Percentiles rank a stretch among this genome's conserved stretches.
phyloP scores from a whole-genome alignment of 2,113 vertebrate species.

The Gila orcuttii region DNA sequence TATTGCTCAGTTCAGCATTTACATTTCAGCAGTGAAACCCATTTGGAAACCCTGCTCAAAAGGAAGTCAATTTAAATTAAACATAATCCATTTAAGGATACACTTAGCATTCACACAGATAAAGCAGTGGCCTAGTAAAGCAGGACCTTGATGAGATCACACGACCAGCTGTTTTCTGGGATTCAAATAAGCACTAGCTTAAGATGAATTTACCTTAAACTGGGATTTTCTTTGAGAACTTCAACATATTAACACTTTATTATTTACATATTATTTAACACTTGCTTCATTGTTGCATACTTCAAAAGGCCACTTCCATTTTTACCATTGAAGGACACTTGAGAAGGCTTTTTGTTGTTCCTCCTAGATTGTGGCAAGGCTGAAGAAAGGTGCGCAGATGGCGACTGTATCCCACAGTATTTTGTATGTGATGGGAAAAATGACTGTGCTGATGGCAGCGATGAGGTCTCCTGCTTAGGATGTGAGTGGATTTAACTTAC shows the following conservation, averaged over 20 bases:
- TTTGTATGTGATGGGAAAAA: conserved; percentile 68
- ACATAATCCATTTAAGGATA: neutral
- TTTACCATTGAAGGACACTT: neutral
- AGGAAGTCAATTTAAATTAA: neutral
- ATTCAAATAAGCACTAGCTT: neutral
- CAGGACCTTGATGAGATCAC: neutral
- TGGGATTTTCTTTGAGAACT: neutral
- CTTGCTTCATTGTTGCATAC: neutral
- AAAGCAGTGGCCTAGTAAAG: neutral
- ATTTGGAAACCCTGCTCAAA: neutral
- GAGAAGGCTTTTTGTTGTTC: neutral
- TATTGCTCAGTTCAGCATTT: neutral
- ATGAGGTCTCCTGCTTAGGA: conserved; percentile 71
- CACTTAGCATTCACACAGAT: neutral
- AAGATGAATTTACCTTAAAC: neutral
- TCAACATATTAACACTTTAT: neutral
- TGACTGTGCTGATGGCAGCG: conserved; percentile 78
- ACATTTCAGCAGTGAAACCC: neutral
- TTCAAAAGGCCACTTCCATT: neutral
- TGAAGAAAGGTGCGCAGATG: conserved; percentile 72
- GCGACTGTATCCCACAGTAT: conserved; percentile 68
- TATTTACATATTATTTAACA: neutral
- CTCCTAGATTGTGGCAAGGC: conserved; percentile 68
- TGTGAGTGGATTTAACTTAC: conserved; percentile 62
- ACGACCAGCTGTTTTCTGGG: neutral